A percentile compares a stretch with the other conserved stretches of the same genome.
phyloP scores from a whole-genome alignment of 2,113 vertebrate genomes.

The Amia ocellicauda region DNA sequence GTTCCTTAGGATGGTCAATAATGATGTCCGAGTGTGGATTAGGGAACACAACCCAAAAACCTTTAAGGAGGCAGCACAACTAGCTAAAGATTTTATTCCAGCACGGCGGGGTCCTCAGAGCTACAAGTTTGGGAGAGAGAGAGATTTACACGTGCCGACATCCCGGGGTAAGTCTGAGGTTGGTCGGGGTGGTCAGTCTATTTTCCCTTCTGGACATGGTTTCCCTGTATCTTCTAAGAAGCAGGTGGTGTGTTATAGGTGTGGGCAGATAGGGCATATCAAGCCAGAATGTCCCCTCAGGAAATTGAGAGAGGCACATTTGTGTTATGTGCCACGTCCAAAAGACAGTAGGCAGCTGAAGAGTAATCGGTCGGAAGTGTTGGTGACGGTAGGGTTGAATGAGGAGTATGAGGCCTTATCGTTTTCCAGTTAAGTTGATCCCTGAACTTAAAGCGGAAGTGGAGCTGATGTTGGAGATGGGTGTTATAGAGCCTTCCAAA shows the following conservation, averaged over 20 bases:
- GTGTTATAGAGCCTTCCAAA: background rate
- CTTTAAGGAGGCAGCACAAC: background rate
- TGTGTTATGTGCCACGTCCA: no score
- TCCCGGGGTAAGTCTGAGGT: background rate
- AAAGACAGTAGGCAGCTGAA: no score
- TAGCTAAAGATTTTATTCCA: background rate
- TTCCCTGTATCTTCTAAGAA: background rate
- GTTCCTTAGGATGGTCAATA: constrained; percentile 6
- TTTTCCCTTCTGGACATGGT: background rate
- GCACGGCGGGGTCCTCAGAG: background rate
- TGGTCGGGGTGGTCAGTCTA: background rate
- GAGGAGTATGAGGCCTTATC: no score
- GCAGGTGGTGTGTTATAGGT: background rate
- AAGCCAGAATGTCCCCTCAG: background rate
- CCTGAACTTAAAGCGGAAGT: background rate
- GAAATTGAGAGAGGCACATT: no score
- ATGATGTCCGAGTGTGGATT: background rate
- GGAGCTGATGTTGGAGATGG: background rate
- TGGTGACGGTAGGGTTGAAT: no score
- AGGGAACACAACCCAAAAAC: background rate
- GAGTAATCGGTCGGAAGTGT: no score
- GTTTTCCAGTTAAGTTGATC: no score
- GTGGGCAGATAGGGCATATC: constrained; percentile 1
- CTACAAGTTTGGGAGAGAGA: background rate
- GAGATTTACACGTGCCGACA: background rate